These are phyloP conservation scores for Corynorhinus townsendii DNA, from an alignment of 2,113 vertebrate species.

Conservation along the genomic window DNA sequence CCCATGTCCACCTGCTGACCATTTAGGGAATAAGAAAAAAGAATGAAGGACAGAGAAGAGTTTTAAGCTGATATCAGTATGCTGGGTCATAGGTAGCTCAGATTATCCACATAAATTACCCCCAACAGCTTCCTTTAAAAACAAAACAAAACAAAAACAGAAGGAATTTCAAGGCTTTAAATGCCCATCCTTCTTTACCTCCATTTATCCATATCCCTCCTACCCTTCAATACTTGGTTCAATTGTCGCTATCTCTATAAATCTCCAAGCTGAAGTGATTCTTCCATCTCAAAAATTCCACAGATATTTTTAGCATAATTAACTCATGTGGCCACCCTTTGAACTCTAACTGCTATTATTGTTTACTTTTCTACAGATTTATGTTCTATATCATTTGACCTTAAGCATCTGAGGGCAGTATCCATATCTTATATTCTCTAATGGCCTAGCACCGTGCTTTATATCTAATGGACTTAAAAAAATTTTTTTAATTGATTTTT, in stretches of 20 bases:
- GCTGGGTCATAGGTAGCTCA: conserved; percentile 10
- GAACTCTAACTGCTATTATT: not conserved
- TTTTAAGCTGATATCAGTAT: conserved; percentile 57
- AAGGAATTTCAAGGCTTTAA: conserved; percentile 25
- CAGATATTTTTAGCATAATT: not conserved
- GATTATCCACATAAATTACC: conserved; percentile 41
- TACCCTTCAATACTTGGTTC: not conserved
- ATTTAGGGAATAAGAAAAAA: not conserved
- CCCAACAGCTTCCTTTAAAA: conserved; percentile 30
- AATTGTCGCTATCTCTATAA: not conserved
- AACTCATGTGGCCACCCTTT: not conserved
- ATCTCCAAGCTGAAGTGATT: not conserved
- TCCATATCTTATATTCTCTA: not conserved
- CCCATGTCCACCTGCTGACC: not conserved
- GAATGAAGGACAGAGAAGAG: conserved; percentile 20
- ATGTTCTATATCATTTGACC: not conserved
- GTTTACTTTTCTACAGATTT: not conserved
- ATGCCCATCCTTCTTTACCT: not conserved
- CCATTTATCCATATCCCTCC: not conserved
- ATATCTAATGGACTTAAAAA: not conserved
- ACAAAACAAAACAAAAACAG: not conserved
- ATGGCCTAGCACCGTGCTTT: not conserved
- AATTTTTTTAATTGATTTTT: too few species aligned
- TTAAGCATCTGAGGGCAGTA: not conserved
- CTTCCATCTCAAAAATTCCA: not conserved